Evolutionary conservation across 1,140 invertebrate species (phyloP).

Genomic region (Halyomorpha halys): DNA sequence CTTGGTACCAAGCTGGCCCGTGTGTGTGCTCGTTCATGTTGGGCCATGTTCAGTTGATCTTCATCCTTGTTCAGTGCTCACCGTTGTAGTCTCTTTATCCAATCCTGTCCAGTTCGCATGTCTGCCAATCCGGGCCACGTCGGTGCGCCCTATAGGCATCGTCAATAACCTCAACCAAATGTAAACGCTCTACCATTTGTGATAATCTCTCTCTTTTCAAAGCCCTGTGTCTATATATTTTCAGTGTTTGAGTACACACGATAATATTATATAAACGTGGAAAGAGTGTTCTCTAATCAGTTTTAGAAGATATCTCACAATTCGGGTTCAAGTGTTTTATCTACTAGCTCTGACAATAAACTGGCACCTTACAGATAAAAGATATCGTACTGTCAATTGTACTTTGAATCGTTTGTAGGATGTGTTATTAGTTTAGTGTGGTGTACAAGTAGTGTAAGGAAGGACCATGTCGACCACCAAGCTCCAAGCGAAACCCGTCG

Average conservation of each 20-base stretch:
- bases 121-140: neutral
- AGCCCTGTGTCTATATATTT: neutral
- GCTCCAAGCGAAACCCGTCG: conserved; percentile 18
- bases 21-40: neutral
- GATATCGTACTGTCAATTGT: conserved; percentile 17
- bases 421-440: conserved; percentile 5
- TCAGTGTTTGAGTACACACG: neutral
- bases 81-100: neutral
- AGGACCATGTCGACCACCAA: conserved; percentile 16
- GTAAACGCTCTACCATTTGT: neutral
- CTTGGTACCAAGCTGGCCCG: neutral
- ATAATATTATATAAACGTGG: neutral
- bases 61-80: too few species aligned
- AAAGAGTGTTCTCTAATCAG: conserved; percentile 1
- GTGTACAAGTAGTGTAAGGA: neutral
- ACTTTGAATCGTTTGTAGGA: conserved; percentile 8
- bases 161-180: neutral
- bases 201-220: neutral
- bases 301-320: neutral
- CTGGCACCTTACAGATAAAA: neutral
- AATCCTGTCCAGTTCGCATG: neutral
- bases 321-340: conserved; percentile 18
- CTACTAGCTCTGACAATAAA: conserved; percentile 3
- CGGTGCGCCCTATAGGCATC: neutral
- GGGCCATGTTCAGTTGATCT: neutral